Evolutionary conservation across 2,888 invertebrate genomes (phyloP), one percentile per base, ranked within the genome.

Genomic region (Eueremaeus valkanovi): DNA sequence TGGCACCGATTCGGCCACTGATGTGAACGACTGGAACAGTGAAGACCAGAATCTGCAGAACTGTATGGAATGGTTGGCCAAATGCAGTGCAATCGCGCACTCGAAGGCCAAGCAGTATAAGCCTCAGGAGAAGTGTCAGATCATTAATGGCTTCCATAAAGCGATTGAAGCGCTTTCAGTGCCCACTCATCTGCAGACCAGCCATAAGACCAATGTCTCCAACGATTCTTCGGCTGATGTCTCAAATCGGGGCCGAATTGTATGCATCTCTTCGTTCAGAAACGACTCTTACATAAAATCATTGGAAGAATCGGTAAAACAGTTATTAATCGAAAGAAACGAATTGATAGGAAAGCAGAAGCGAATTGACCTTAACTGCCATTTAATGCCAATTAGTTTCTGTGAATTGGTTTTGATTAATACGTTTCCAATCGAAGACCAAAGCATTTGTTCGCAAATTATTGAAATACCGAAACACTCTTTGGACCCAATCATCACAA

Each of bases 361-460:
- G n/a, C 27, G 33, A 27, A 73, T 1, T 16, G 78, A 77, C 61
- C 75, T 76, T n/a, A 63, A 63, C 33, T 63, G 63, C 11, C 13
- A 29, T n/a, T 33, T 63, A 72, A 85, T 94, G 78, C 87, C 89
- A 0, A 89, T 96, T 78, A 90, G 93, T 82, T 90, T 92, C 83
- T 94, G 94, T 81, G 94, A 96, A 83, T 85, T 97, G 80, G 91
- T 95, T 0, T 89, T 96, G 75, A 88, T 97, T 49, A 95, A 95
- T 84, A 89, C 94, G 13, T 91, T 90, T 79, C 94, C 95, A 0
- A 88, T 91, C 78, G 91, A 90, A 79, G 88, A 90, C 42, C 91
- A 91, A 73, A 89, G 90, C 0, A 87, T 89, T 82, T 91, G 95
- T 11, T 89, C 88, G 27, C n/a, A 68, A 29, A 33, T 68, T 13